Evolutionary conservation across 2,888 invertebrate genomes (phyloP), one percentile per base, ranked within the genome.

Genomic region (Spilarctia lutea): DNA sequence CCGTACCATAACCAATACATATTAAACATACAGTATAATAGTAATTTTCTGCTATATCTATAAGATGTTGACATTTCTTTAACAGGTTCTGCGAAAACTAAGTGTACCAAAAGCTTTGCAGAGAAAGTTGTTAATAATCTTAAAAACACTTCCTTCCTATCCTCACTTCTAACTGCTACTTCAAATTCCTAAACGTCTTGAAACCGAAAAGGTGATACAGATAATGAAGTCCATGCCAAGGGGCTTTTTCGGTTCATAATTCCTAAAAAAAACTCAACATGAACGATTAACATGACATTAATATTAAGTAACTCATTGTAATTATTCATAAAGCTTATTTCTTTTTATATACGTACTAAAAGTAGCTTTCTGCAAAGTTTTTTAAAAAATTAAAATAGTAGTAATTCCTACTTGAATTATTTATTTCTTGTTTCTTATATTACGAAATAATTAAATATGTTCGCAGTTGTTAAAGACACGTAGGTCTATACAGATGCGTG

Each of bases 401-500:
- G 33, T 33, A 48, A 20, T 33, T 3, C 33, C 4, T 33, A 39
- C 8, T 39, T 7, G 3, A 39, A 39, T 39, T 8, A 39, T 8
- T 39, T 8, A 39, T 39, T 39, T 39, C 8, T n/a, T 30, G 30
- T 63, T 63, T 18, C 18, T 27, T 45, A 2, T 18, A 48, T 16
- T 0, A 30, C 8, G 0, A 63, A 30, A 30, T 63, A 30, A 30
- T 63, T 63, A 30, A 0, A 30, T 16, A 73, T 10, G 30, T 78
- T 65, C 74, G 35, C 20, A 76, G 78, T 68, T 68, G 73, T 71
- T 27, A 48, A 33, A 52, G 66, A 16, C 35, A 52, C 35, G 18
- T 74, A 65, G 16, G 24, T 52, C 70, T 56, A 33, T 48, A 65
- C 68, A 20, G 67, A 73, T 75, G 73, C 27, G 65, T 68, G 65